Evolutionary conservation across 2,113 vertebrate genomes (phyloP).

Genomic region (Peromyscus leucopus): DNA sequence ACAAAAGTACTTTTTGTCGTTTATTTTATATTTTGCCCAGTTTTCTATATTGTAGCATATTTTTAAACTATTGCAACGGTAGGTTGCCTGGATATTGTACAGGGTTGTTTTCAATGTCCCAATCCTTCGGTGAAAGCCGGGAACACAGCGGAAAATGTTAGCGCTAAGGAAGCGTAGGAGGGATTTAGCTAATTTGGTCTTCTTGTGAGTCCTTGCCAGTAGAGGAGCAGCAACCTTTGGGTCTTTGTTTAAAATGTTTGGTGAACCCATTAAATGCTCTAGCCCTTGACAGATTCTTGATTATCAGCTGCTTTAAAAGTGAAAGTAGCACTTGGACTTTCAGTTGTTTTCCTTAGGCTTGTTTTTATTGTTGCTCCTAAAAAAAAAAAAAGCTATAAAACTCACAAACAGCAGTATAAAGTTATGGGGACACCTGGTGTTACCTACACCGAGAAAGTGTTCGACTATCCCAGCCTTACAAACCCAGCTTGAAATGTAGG

Average conservation of each 20-base stretch:
- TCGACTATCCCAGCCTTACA: neutral
- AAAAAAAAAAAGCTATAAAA: conserved; percentile 34
- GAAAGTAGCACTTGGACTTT: conserved; percentile 63
- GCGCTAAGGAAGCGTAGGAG: conserved; percentile 28
- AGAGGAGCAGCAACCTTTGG: conserved; percentile 8
- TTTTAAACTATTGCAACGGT: conserved; percentile 39
- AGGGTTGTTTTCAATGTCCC: conserved; percentile 38
- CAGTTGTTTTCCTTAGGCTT: neutral
- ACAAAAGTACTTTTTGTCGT: conserved; percentile 46
- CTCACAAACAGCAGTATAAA: neutral
- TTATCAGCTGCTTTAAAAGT: conserved; percentile 73
- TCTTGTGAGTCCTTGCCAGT: conserved; percentile 2
- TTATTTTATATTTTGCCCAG: conserved; percentile 35
- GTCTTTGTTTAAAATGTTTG: conserved; percentile 62
- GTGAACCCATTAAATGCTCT: conserved; percentile 63
- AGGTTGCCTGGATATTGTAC: conserved; percentile 50
- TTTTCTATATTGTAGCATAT: conserved; percentile 54
- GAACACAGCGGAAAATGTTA: conserved; percentile 58
- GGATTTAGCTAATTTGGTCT: conserved; percentile 63
- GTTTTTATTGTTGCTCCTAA: conserved; percentile 5
- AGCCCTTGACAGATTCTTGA: conserved; percentile 61
- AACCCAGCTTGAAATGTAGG: neutral
- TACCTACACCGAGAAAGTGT: conserved; percentile 39
- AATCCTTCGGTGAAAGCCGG: conserved; percentile 39
- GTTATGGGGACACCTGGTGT: neutral